phyloP scores from a whole-genome alignment of 53 echinoderm and acorn worm species.

The Hippasteria phrygiana region DNA sequence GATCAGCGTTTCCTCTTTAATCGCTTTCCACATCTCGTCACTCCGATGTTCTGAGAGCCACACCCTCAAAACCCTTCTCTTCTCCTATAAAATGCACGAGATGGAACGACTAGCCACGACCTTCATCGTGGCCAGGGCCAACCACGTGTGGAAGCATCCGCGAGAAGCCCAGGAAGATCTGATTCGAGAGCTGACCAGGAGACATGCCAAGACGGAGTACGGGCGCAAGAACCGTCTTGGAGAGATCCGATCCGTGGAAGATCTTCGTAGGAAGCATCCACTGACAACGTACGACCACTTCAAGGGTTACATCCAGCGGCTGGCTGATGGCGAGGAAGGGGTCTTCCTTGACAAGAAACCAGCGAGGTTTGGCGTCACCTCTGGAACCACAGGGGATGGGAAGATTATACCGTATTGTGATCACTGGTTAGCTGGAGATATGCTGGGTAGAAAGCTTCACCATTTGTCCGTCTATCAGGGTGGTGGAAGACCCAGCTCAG shows the following conservation, averaged over 20 bases:
- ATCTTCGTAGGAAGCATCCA: slow-evolving; percentile 72
- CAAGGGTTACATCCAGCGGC: slow-evolving; percentile 73
- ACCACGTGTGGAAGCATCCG: slow-evolving; percentile 51
- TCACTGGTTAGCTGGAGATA: background rate
- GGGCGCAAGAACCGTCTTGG: slow-evolving; percentile 56
- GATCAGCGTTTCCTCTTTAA: background rate
- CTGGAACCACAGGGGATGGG: slow-evolving; percentile 81
- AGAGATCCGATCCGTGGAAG: slow-evolving; percentile 64
- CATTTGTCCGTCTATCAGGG: background rate
- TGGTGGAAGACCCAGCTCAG: slow-evolving; percentile 10
- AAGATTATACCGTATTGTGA: slow-evolving; percentile 67
- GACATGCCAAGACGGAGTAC: slow-evolving; percentile 71
- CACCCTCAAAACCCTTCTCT: slow-evolving; percentile 17
- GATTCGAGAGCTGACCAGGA: slow-evolving; percentile 44
- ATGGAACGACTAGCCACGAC: slow-evolving; percentile 9
- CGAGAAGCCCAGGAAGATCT: slow-evolving; percentile 69
- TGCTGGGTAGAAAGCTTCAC: too few species aligned
- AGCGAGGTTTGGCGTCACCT: slow-evolving; percentile 63
- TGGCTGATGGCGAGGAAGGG: slow-evolving; percentile 66
- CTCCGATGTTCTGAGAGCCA: slow-evolving; percentile 51
- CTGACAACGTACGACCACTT: slow-evolving; percentile 78
- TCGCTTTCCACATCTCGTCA: slow-evolving; percentile 48
- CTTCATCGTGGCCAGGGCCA: background rate
- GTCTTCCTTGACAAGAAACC: slow-evolving; percentile 51
- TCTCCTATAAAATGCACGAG: background rate